Evolutionary conservation across 2,113 vertebrate genomes (phyloP).

Genomic region (Tonatia bakeri): DNA sequence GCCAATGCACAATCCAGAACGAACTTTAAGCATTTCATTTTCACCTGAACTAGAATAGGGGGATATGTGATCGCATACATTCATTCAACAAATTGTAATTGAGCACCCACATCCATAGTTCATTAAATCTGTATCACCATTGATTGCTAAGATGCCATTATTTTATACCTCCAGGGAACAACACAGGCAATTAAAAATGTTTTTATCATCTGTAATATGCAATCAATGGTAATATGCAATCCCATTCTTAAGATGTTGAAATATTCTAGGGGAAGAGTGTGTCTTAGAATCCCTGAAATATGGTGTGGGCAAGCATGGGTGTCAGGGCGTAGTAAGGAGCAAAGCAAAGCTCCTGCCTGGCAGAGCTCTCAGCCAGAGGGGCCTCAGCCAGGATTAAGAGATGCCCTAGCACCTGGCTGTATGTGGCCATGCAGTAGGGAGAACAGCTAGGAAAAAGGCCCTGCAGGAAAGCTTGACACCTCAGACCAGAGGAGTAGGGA

Average conservation of each 20-base stretch:
- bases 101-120: background rate
- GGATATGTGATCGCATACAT: background rate
- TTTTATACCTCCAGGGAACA: constrained; percentile 10
- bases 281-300: background rate
- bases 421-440: background rate
- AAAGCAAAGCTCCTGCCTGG: background rate
- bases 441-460: background rate
- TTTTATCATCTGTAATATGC: background rate
- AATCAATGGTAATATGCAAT: constrained; percentile 24
- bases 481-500: background rate
- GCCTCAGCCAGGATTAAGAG: background rate
- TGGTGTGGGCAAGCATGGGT: background rate
- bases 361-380: background rate
- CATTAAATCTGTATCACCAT: background rate
- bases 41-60: background rate
- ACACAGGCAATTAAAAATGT: background rate
- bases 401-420: background rate
- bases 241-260: constrained; percentile 39
- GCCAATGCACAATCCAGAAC: background rate
- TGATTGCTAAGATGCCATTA: constrained; percentile 4
- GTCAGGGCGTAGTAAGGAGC: background rate
- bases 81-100: background rate
- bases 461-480: background rate
- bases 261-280: background rate
- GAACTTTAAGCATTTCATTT: background rate